Evolutionary conservation across 2,888 invertebrate genomes (phyloP).

Genomic region (Aromia moschata): DNA sequence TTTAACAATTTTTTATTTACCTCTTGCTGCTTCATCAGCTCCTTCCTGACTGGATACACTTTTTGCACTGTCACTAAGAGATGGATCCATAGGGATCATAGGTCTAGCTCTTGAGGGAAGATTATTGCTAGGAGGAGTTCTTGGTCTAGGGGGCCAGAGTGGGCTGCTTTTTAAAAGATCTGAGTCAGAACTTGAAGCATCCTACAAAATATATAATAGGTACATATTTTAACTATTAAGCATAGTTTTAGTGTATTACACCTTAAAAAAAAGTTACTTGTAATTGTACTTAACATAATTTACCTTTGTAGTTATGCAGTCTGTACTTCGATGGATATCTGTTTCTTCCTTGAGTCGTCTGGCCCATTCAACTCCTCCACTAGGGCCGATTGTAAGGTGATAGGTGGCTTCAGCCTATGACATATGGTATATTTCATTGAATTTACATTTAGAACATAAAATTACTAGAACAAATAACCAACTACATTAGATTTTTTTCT

Average conservation of each 20-base stretch:
- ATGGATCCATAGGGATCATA: conserved; percentile 63
- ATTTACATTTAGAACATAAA: too few relatives aligned
- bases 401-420: conserved; percentile 60
- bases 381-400: conserved; percentile 71
- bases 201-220: conserved; percentile 56
- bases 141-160: conserved; percentile 61
- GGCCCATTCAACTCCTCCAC: conserved; percentile 75
- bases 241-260: too few relatives aligned
- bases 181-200: conserved; percentile 69
- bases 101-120: conserved; percentile 47
- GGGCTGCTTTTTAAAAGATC: conserved; percentile 65
- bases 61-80: conserved; percentile 65
- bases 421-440: too few relatives aligned
- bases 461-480: too few relatives aligned
- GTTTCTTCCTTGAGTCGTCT: conserved; percentile 67
- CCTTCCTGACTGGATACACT: conserved; percentile 67
- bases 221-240: too few relatives aligned
- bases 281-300: too few relatives aligned
- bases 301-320: conserved; percentile 78
- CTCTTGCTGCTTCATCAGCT: conserved; percentile 64
- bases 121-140: conserved; percentile 49
- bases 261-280: too few relatives aligned
- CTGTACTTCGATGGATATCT: conserved; percentile 70
- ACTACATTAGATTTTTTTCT: too few relatives aligned
- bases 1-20: conserved; percentile 46